phyloP scores from a whole-genome alignment of 2,113 vertebrate species.

The Dasyprocta punctata region DNA sequence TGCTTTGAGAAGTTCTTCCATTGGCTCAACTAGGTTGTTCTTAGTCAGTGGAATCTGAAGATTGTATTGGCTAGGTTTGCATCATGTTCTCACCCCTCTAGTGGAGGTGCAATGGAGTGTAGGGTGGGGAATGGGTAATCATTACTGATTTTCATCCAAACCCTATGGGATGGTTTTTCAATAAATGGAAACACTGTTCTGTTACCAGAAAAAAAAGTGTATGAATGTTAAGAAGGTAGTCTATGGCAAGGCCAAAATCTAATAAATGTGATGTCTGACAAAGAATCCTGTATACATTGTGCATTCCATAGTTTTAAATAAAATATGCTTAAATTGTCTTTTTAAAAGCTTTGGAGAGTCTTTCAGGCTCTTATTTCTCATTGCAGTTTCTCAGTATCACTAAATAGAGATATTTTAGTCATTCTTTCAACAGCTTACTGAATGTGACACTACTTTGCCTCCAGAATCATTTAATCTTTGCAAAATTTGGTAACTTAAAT shows the following conservation, averaged over 20 bases:
- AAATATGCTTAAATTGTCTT: neutral
- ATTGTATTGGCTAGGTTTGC: neutral
- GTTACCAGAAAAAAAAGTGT: neutral
- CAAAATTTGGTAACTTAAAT: constrained; percentile 18
- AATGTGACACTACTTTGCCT: neutral
- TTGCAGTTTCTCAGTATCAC: constrained; percentile 42
- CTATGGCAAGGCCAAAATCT: neutral
- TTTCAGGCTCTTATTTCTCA: constrained; percentile 33
- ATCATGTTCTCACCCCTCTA: neutral
- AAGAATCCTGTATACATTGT: neutral
- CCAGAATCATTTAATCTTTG: constrained; percentile 53
- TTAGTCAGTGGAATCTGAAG: neutral
- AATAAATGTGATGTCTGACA: neutral
- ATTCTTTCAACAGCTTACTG: constrained; percentile 51
- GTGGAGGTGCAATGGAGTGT: neutral
- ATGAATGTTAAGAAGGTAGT: neutral
- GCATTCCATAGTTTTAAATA: neutral
- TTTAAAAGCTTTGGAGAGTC: constrained; percentile 27
- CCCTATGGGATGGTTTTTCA: constrained; percentile 9
- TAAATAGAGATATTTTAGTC: constrained; percentile 35
- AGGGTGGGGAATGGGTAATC: neutral
- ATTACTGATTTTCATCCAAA: constrained; percentile 4
- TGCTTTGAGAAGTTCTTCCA: constrained; percentile 12
- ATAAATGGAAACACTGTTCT: constrained; percentile 13
- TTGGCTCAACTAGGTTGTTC: neutral